phyloP scores from a whole-genome alignment of 2,797 vertebrate genomes.

The Enteromius radiatus region DNA sequence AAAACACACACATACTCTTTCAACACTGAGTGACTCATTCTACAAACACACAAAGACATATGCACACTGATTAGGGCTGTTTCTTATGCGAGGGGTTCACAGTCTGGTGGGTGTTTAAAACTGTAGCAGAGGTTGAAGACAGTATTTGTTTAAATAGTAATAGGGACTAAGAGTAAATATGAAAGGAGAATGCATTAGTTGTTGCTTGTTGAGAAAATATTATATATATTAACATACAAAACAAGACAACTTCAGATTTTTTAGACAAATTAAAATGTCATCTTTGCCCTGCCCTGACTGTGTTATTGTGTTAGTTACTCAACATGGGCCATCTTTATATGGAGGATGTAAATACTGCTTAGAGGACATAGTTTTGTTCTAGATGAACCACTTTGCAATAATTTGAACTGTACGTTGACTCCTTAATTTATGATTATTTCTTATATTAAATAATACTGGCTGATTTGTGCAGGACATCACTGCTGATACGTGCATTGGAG shows the following conservation, averaged over 20 bases:
- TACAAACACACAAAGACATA: constrained; percentile 35
- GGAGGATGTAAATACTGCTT: constrained; percentile 20
- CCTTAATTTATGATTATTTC: neutral
- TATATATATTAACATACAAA: constrained; percentile 34
- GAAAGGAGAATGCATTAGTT: neutral
- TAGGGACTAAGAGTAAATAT: neutral
- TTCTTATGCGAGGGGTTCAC: neutral
- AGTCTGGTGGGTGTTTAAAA: constrained; percentile 17
- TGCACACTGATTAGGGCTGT: constrained; percentile 25
- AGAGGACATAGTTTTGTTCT: neutral
- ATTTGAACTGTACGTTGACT: neutral
- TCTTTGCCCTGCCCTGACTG: neutral
- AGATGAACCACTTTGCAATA: neutral
- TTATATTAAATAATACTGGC: constrained; percentile 1
- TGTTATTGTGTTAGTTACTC: neutral
- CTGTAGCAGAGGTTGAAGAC: neutral
- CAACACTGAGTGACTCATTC: constrained; percentile 27
- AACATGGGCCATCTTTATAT: neutral
- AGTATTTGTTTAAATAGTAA: constrained; percentile 9
- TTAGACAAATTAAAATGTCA: neutral
- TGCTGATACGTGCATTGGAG: constrained; percentile 13
- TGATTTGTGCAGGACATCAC: constrained; percentile 21
- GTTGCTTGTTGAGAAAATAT: neutral
- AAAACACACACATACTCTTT: constrained; percentile 24
- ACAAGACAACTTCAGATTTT: constrained; percentile 25